Evolutionary conservation across 2,113 vertebrate species (phyloP).

Genomic region (Channa argus): DNA sequence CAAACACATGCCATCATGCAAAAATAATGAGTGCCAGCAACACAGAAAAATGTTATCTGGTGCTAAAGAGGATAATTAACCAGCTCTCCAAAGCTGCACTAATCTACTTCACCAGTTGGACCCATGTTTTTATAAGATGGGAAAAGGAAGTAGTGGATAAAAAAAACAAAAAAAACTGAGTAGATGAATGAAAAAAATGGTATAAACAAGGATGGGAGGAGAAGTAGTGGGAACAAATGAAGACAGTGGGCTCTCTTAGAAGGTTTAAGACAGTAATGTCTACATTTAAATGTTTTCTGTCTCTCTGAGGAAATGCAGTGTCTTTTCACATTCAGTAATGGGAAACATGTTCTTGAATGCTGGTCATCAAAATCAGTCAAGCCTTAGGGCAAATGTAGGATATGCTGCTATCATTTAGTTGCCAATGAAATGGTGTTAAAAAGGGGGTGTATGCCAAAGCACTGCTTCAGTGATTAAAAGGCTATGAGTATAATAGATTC

Average conservation of each 20-base stretch:
- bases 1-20: slow-evolving; percentile 28
- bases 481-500: background rate
- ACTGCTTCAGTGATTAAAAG: slow-evolving; percentile 12
- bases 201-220: background rate
- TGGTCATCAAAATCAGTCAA: slow-evolving; percentile 24
- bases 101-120: slow-evolving; percentile 67
- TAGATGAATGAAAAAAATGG: slow-evolving; percentile 14
- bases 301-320: slow-evolving; percentile 21
- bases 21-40: slow-evolving; percentile 44
- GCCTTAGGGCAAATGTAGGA: slow-evolving; percentile 48
- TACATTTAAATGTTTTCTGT: slow-evolving; percentile 22
- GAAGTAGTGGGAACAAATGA: slow-evolving; percentile 9
- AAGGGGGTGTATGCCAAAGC: background rate
- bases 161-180: slow-evolving; percentile 28
- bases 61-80: slow-evolving; percentile 79
- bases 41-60: slow-evolving; percentile 63
- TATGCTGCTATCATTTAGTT: slow-evolving; percentile 44
- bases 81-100: slow-evolving; percentile 70
- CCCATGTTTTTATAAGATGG: slow-evolving; percentile 19
- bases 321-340: slow-evolving; percentile 13
- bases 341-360: slow-evolving; percentile 3
- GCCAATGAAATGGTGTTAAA: slow-evolving; percentile 60
- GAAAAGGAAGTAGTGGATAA: background rate
- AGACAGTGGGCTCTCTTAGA: background rate
- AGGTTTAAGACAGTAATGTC: slow-evolving; percentile 5